Percentiles rank a stretch among this genome's conserved stretches.
Conservation (phyloP, 2,888 invertebrate genomes). For the Machimus atricapillus region DNA sequence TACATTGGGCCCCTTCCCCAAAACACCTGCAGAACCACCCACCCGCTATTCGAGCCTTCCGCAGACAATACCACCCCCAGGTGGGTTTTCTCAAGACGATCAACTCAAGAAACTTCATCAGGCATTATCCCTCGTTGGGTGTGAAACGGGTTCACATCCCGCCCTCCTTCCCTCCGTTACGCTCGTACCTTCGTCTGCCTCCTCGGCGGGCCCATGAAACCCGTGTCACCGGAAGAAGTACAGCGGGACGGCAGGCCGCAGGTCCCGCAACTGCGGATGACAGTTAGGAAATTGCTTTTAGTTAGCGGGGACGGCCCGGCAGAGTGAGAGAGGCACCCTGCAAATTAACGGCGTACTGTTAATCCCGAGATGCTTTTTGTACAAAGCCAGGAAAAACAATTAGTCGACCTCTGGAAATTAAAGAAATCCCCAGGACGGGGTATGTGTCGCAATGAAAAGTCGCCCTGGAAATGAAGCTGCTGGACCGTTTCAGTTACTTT, state of each 20-base stretch:
- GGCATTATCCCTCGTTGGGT: neutral
- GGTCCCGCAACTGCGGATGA: constrained; percentile 38
- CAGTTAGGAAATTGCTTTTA: constrained; percentile 47
- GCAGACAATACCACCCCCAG: neutral
- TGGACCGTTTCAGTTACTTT: neutral
- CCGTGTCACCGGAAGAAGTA: constrained; percentile 45
- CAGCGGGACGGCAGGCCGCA: constrained; percentile 3
- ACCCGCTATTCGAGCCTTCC: neutral
- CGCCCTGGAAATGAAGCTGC: neutral
- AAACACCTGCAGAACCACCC: neutral
- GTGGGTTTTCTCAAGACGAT: neutral
- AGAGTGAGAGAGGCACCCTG: neutral
- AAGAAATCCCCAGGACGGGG: neutral
- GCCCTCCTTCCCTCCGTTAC: neutral
- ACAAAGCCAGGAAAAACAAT: neutral
- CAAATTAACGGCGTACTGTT: constrained; percentile 14
- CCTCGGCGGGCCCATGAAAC: constrained; percentile 35
- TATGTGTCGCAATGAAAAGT: neutral
- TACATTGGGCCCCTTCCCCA: neutral
- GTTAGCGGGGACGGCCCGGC: constrained; percentile 39
- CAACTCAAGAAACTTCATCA: neutral
- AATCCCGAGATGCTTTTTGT: neutral
- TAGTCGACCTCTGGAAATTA: neutral
- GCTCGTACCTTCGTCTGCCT: constrained; percentile 37
- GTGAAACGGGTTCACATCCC: constrained; percentile 27